Conservation (phyloP, 2,888 invertebrate genomes). For the Lepetodrilus schrolli region DNA sequence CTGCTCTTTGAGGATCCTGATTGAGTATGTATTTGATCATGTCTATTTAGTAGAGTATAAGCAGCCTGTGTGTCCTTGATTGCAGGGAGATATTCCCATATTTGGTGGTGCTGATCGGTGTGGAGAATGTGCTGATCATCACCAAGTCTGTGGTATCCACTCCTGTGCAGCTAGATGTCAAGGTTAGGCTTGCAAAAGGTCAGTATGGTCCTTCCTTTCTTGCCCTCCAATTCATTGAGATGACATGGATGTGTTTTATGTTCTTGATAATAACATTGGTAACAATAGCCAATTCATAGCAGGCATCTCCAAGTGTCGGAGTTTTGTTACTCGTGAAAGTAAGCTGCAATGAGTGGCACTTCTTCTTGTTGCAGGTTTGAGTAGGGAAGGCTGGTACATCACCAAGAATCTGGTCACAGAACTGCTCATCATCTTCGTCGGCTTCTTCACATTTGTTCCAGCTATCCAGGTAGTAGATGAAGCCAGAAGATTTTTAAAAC, state of each 20-base stretch:
- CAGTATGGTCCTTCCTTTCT: constrained; percentile 23
- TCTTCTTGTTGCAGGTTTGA: constrained; percentile 81
- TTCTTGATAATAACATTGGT: not conserved
- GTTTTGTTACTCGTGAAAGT: no score
- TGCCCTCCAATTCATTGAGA: no score
- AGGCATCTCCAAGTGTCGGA: not conserved
- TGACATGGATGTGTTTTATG: not conserved
- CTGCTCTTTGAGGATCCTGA: no score
- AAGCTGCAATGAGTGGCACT: no score
- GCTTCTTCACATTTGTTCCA: constrained; percentile 95
- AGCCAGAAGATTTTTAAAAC: no score
- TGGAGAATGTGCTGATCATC: constrained; percentile 81
- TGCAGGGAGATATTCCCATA: constrained; percentile 90
- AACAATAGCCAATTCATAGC: no score
- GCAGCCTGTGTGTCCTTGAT: no score
- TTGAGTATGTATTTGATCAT: no score
- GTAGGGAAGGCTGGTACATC: constrained; percentile 97
- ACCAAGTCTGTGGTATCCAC: constrained; percentile 91
- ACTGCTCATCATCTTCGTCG: constrained; percentile 89
- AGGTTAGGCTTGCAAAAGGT: constrained; percentile 91
- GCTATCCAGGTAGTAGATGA: constrained; percentile 92
- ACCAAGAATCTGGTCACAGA: constrained; percentile 95
- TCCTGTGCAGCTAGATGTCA: constrained; percentile 91
- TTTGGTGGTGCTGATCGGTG: constrained; percentile 92
- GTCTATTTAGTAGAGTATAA: no score